Percentiles rank a stretch among this genome's conserved stretches.
Conservation (phyloP, 2,113 vertebrate species). For the Nothocercus nigrocapillus region DNA sequence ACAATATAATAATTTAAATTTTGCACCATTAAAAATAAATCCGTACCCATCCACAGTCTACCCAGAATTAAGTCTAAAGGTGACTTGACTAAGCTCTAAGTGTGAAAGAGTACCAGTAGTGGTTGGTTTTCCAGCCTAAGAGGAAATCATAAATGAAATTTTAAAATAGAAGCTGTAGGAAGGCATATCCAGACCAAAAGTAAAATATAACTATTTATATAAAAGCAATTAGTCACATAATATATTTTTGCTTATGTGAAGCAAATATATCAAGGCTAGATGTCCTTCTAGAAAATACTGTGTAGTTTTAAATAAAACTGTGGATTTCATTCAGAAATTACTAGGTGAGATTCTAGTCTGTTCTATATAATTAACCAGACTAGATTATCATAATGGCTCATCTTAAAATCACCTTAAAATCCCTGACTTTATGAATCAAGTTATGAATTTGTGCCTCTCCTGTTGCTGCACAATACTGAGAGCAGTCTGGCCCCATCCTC, state of each 20-base stretch:
- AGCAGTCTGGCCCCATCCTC: too few species aligned
- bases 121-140: background rate
- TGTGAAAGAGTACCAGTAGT: background rate
- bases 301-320: background rate
- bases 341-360: background rate
- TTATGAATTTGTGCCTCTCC: too few species aligned
- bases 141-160: background rate
- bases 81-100: too few species aligned
- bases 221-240: background rate
- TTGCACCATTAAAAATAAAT: background rate
- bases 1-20: background rate
- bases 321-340: background rate
- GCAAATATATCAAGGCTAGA: background rate
- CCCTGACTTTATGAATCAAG: background rate
- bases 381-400: background rate
- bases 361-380: background rate
- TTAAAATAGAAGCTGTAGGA: background rate
- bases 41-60: background rate
- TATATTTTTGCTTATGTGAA: background rate
- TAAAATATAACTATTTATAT: background rate
- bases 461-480: too few species aligned
- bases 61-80: background rate
- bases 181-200: fast-evolving
- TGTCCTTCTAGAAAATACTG: background rate
- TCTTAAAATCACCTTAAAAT: slow-evolving; percentile 3